A percentile compares a stretch with the other conserved stretches of the same genome.
Conservation (phyloP, 2,797 vertebrate genomes). For the Coregonus sp. region DNA sequence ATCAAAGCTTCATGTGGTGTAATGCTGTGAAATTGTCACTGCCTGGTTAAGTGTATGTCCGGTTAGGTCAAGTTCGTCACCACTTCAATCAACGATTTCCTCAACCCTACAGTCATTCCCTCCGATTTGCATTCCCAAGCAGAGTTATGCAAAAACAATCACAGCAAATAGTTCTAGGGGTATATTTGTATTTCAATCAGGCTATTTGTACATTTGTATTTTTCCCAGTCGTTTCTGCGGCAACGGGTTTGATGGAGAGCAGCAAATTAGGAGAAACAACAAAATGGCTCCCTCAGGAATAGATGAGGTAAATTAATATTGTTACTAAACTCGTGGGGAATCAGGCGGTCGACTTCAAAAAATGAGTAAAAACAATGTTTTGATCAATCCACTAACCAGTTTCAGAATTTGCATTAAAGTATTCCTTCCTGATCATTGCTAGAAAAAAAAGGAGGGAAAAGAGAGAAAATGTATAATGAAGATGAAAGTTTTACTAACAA, state of each 20-base stretch:
- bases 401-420: constrained; percentile 34
- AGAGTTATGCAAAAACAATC: constrained; percentile 8
- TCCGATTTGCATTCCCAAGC: constrained; percentile 5
- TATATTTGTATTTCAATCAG: constrained; percentile 32
- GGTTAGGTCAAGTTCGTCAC: constrained; percentile 18
- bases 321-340: constrained; percentile 31
- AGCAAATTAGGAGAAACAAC: constrained; percentile 38
- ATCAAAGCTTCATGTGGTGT: not conserved
- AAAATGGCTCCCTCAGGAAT: constrained; percentile 17
- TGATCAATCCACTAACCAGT: constrained; percentile 37
- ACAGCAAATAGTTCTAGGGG: constrained; percentile 11
- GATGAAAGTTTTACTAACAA: constrained; percentile 29
- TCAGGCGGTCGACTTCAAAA: constrained; percentile 24
- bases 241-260: constrained; percentile 30
- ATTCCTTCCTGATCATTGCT: constrained; percentile 12
- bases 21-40: not conserved
- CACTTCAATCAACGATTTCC: constrained; percentile 8
- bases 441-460: not conserved
- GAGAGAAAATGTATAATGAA: constrained; percentile 4
- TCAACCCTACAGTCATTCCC: not conserved
- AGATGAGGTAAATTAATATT: constrained; percentile 28
- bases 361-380: constrained; percentile 32
- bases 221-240: constrained; percentile 27
- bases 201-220: constrained; percentile 32
- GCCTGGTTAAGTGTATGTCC: not conserved